Base-by-base conservation (phyloP, 2,888 invertebrate species). In the Epistrophe grossulariae region DNA sequence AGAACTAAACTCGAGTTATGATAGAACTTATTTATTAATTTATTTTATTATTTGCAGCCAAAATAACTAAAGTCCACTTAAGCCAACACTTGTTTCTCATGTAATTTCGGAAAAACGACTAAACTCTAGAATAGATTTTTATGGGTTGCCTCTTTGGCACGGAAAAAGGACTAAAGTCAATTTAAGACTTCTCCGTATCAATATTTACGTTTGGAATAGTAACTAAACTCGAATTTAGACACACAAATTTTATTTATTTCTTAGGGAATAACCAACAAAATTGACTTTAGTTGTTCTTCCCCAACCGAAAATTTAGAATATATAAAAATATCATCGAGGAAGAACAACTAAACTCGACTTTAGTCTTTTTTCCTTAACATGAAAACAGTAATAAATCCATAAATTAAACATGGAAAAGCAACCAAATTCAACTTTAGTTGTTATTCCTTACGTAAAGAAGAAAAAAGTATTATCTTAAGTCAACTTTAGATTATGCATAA, bases 401-500 rank as follows among this genome's bases (percentile, higher is more conserved):
- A 0, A 64, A 64, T 60, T 60, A 40, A 38, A 60, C 11, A 38
- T 10, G 17, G 60, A 60, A 60, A 60, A 60, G 19, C 17, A 40
- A 13, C 60, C 38, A 19, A 38, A 60, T 6, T 40, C 60, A n/a
- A 64, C 13, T 64, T 43, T 40, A 64, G 64, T 24, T 24, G 24
- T 24, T 64, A 28, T 64, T 64, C 64, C 28, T 64, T 45, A 45
- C 4, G 45, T 15, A 45, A 15, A 64, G 19, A 40, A 1, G 43
- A 24, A 28, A 64, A 64, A 45, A 64, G 15, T 19, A 8, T 17
- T 5, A 13, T 9, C 50, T 52, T 9, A 52, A 19, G 19, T 24
- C 24, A 13, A 52, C 11, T 17, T 52, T 52, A 4, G 17, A 28
- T 28, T 28, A 28, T 4, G 28, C 28, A 38, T 38, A 2, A 11